Percentiles rank a stretch among this genome's conserved stretches.
Conservation (phyloP, 1,140 invertebrate species). For the Chrysomallon squamiferum region DNA sequence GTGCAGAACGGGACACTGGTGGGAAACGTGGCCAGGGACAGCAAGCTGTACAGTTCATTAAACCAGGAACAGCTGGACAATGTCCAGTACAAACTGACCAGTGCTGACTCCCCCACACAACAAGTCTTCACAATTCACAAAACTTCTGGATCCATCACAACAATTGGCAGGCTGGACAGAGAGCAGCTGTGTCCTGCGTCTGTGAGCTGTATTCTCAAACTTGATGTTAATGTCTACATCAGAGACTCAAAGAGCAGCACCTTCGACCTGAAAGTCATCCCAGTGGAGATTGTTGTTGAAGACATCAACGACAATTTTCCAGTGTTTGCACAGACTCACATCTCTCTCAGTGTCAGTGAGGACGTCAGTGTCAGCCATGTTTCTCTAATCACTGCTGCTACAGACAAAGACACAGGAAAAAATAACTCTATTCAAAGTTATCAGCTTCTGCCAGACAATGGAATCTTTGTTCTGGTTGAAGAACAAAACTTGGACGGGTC, state of each 20-base stretch:
- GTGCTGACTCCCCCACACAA: conserved; percentile 31
- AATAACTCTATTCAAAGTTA: conserved; percentile 54
- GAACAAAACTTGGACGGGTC: conserved; percentile 35
- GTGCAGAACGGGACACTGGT: conserved; percentile 40
- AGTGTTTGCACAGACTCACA: conserved; percentile 68
- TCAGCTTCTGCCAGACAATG: conserved; percentile 43
- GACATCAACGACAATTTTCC: conserved; percentile 96
- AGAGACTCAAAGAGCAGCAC: conserved; percentile 19
- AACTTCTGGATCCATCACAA: conserved; percentile 43
- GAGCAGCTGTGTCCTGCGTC: conserved; percentile 39
- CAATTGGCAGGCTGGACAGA: conserved; percentile 37
- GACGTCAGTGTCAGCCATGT: conserved; percentile 66
- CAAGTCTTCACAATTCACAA: conserved; percentile 46
- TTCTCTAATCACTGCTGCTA: conserved; percentile 68
- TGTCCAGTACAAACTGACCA: conserved; percentile 48
- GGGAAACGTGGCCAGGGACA: conserved; percentile 50
- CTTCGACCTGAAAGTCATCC: conserved; percentile 50
- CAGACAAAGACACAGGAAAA: conserved; percentile 70
- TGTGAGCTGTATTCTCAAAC: conserved; percentile 33
- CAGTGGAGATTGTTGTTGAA: conserved; percentile 45
- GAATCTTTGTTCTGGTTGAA: conserved; percentile 44
- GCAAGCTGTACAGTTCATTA: conserved; percentile 42
- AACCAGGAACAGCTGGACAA: conserved; percentile 38
- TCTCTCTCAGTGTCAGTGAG: conserved; percentile 61
- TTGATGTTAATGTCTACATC: conserved; percentile 47